Base-by-base conservation (phyloP, 2,888 invertebrate species). In the Sarcophaga caerulescens region DNA sequence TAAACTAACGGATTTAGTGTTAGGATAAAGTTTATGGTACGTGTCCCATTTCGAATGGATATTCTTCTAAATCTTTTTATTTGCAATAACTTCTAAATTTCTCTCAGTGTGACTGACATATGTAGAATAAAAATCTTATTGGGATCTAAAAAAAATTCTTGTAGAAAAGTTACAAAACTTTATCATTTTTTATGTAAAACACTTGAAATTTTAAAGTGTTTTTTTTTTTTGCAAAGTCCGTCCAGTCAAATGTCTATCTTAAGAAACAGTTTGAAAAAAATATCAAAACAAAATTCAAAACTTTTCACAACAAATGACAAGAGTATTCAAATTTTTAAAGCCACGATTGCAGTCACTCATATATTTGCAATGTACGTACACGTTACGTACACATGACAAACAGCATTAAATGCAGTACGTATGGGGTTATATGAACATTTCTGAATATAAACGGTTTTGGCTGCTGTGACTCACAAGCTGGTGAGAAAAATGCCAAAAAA, bases 291-390 rank as follows among this genome's bases (percentile, higher is more conserved):
- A 82, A 70, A 81, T 69, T 74, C 25, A 17, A 74, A 82, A 70
- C 74, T 85, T 81, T 85, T 78, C 68, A 78, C 83, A 82, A 82
- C 66, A 85, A 82, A 85, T 82, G 85, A 82, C 81, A 82, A 68
- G 35, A 35, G 74, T 77, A 83, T 62, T 57, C 44, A 75, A 75
- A 81, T 87, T 84, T 69, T 77, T 75, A 69, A 74, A 66, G 70
- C 44, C 75, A 81, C 75, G 78, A 74, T 65, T 19, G 23, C 47
- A 47, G 60, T 82, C 77, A 75, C 17, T 52, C 35, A 35, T 35
- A 35, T 35, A 35, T 14, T 52, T 70, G 65, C 21, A 75, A 35
- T 35, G 35, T 35, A 35, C 17, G 8, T 14, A 75, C n/a, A 65
- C 52, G 69, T 69, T 81, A 80, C 44, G 59, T 76, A 80, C 68